Evolutionary conservation across 2,888 invertebrate genomes (phyloP), one percentile per base, ranked within the genome.

Genomic region (Colletes collaris): DNA sequence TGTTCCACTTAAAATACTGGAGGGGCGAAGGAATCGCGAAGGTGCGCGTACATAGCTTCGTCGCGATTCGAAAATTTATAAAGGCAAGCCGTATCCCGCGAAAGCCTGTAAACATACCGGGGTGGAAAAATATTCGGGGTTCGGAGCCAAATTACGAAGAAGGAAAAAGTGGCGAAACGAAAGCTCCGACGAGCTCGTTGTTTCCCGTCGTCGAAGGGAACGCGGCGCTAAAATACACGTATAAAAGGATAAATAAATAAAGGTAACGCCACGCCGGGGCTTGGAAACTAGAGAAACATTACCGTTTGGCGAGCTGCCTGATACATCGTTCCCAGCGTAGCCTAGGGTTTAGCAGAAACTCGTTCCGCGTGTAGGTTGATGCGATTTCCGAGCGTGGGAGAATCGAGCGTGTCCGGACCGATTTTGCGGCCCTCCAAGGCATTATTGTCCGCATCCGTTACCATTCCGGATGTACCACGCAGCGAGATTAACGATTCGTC

Each of bases 401-500:
- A 68, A 68, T 68, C 37, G 63, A 75, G 59, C 62, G 76, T 75
- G 75, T 75, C 63, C 75, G 50, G 56, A 53, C 56, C 67, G 67
- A 76, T 75, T 78, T 64, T 75, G 76, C 64, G 76, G 63, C 65
- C 53, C 76, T 60, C 78, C 64, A 55, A 70, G 65, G 64, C 82
- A 81, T 89, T 90, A 91, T 91, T 90, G 85, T 86, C 72, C 87
- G 79, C 86, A 89, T 89, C 84, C 86, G 86, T 88, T 88, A 89
- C 87, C 80, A 86, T 89, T 87, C 82, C 72, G 78, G 80, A 79
- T 69, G 82, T 81, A 84, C 85, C 86, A 76, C 81, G 72, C 79
- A 79, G 79, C 86, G 82, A 86, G 87, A 90, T 90, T 90, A 89
- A 89, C 89, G 89, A 91, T 91, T 90, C 89, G 90, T 91, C 91